Percentiles rank a stretch among this genome's conserved stretches.
Evolutionary conservation across 2,113 vertebrate species (phyloP).

Genomic region (Caloenas nicobarica): DNA sequence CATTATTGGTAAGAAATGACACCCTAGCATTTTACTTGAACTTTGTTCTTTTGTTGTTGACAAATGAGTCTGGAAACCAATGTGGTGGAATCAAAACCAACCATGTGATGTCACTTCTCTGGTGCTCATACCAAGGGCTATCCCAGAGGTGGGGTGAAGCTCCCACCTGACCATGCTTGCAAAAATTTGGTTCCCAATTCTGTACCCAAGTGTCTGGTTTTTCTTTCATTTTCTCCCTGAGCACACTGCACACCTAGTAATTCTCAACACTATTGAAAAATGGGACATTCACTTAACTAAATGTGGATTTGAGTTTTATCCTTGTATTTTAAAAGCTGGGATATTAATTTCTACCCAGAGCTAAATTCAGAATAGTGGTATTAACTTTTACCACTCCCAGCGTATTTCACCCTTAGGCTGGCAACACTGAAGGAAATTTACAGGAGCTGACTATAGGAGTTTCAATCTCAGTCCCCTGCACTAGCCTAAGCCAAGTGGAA

Average conservation of each 20-base stretch:
- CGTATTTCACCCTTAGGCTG: background rate
- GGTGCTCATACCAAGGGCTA: background rate
- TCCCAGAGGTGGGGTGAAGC: background rate
- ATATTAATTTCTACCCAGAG: background rate
- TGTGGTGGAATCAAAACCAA: background rate
- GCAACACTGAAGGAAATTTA: background rate
- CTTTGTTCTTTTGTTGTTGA: conserved; percentile 44
- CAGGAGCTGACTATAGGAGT: background rate
- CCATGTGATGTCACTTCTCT: background rate
- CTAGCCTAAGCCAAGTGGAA: background rate
- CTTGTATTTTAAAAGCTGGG: background rate
- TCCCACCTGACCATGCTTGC: background rate
- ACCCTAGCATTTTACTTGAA: conserved; percentile 31
- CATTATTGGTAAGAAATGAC: conserved; percentile 31
- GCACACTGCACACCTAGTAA: background rate
- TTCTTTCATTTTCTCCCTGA: background rate
- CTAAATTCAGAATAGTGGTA: background rate
- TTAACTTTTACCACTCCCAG: background rate
- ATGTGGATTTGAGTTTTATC: background rate
- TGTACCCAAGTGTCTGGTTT: background rate
- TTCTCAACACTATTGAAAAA: background rate
- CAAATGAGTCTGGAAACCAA: conserved; percentile 48
- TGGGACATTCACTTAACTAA: background rate
- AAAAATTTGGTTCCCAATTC: background rate
- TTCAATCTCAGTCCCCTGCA: background rate